Base-by-base conservation (phyloP, 2,888 invertebrate genomes). In the Carpatolechia fugitivella region DNA sequence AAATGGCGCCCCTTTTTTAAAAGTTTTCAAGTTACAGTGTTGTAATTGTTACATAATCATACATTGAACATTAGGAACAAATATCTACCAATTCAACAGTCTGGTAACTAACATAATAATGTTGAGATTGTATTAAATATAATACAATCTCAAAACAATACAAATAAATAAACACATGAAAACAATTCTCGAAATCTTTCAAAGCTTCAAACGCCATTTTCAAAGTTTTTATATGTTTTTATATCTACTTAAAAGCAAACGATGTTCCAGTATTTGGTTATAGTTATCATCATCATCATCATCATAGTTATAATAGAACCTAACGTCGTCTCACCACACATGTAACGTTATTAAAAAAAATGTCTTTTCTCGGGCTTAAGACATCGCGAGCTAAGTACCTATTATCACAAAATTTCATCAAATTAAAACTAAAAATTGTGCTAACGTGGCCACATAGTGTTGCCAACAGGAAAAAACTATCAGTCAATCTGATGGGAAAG, bases 251-350 rank as follows among this genome's bases (percentile, higher is more conserved):
- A 29, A 24, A 24, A 13, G 24, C 13, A 38, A 14, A 14, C 50
- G 38, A 50, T 50, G 50, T 50, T 50, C 29, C 38, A 50, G 38
- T 14, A 36, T 55, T 65, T 58, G 56, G 24, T 36, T 13, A n/a
- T n/a, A n/a, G n/a, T n/a, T n/a, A n/a, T n/a, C n/a, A n/a, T n/a
- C n/a, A n/a, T n/a, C n/a, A n/a, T n/a, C n/a, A n/a, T n/a, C n/a
- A n/a, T n/a, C n/a, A n/a, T n/a, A n/a, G n/a, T n/a, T n/a, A 13
- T 40, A 30, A 31, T 66, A 79, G 73, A 74, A 75, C 81, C 85
- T 86, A 83, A 80, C 85, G 83, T 85, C 89, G 89, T 89, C 89
- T 90, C 90, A 89, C 90, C 88, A 89, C 90, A 89, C 89, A 89
- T 89, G 90, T 88, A 89, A 89, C 89, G 84, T 85, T 82, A 73